Conservation (phyloP, 2,888 invertebrate genomes). For the Calameuta filiformis region DNA sequence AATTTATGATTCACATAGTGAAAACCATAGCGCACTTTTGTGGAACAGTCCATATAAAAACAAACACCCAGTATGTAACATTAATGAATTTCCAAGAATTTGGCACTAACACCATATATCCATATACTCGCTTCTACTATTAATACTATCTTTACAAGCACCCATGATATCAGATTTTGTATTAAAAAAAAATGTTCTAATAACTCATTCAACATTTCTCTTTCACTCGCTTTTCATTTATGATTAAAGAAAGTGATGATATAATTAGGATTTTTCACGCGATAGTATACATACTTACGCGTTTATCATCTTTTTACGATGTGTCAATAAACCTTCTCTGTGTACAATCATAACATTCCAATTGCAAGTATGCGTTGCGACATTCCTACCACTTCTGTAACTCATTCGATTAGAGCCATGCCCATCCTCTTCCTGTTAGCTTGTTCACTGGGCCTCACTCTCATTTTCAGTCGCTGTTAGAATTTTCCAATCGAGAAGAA, state of each 20-base stretch:
- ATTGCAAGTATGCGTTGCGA: background rate
- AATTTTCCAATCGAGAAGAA: background rate
- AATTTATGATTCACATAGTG: background rate
- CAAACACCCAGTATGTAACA: background rate
- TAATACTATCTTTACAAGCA: background rate
- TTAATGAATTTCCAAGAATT: background rate
- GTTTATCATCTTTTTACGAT: constrained; percentile 7
- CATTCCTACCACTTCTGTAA: background rate
- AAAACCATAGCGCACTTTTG: too few species aligned
- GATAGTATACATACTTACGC: background rate
- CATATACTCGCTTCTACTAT: background rate
- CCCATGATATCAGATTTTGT: background rate
- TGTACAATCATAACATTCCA: background rate
- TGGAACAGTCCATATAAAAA: background rate
- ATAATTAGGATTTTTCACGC: background rate
- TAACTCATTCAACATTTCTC: background rate
- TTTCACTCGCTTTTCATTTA: background rate
- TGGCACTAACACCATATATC: background rate
- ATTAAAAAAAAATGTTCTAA: background rate
- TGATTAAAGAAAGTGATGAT: background rate
- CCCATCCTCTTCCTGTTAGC: constrained; percentile 53
- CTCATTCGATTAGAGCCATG: constrained; percentile 39
- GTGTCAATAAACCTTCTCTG: constrained; percentile 23
- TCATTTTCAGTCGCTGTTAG: constrained; percentile 11
- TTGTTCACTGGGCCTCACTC: constrained; percentile 10